Percentiles rank a stretch among this genome's conserved stretches.
phyloP scores from a whole-genome alignment of 2,797 vertebrate species.

The Halcyon smyrnensis region DNA sequence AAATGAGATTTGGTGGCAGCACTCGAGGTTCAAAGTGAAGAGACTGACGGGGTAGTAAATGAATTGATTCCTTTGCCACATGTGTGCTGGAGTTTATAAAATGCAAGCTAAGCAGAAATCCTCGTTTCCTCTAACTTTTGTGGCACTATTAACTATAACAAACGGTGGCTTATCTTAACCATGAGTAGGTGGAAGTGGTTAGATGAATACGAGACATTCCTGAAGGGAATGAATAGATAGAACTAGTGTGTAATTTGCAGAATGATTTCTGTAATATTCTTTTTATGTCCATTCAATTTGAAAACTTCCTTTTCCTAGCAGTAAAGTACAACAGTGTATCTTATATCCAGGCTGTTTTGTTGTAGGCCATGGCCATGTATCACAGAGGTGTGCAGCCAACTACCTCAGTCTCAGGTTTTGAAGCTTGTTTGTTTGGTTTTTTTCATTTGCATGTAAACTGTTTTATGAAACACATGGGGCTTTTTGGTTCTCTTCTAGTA shows the following conservation, averaged over 20 bases:
- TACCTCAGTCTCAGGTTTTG: background rate
- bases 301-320: background rate
- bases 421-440: background rate
- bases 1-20: background rate
- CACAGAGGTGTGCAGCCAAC: background rate
- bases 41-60: background rate
- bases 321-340: background rate
- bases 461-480: background rate
- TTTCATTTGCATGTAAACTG: background rate
- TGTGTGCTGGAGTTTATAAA: background rate
- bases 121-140: background rate
- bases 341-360: background rate
- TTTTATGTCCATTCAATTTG: background rate
- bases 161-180: background rate
- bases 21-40: background rate
- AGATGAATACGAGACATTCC: background rate
- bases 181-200: background rate
- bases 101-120: background rate
- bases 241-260: background rate
- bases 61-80: background rate
- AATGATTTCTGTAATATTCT: background rate
- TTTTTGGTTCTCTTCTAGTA: background rate
- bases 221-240: background rate
- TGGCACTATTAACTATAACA: background rate
- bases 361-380: background rate